Evolutionary conservation across 2,113 vertebrate species (phyloP), one percentile per base, ranked within the genome.

Genomic region (Mixornis gularis): DNA sequence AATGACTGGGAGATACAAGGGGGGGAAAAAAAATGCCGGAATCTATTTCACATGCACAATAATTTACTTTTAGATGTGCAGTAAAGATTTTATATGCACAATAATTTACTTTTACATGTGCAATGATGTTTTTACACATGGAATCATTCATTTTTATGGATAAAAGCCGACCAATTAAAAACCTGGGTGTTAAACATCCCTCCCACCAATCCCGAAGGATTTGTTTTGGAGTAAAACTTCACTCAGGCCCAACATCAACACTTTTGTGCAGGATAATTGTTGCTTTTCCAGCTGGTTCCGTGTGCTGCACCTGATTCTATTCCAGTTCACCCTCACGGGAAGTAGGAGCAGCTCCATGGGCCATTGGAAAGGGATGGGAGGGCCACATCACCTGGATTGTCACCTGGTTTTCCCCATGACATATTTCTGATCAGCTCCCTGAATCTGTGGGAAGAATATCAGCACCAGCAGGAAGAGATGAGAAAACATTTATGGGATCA

Each of bases 61-160:
- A 96, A 96, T 96, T 96, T 96, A 95, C 87, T 96, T 96, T 96
- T 95, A 96, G 91, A 81, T 96, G 81, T 69, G 92, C 96, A 94
- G 93, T 96, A 94, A 96, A 96, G 93, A 71, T 96, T 97, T 96
- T 96, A 97, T 94, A 94, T n/a, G 85, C 72, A 81, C 84, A 85
- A 53, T 96, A 95, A 96, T 96, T 97, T 96, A 95, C 93, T 91
- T 96, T 96, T 95, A 96, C 90, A 88, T 1, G 60, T 79, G 88
- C 88, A 89, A 93, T 95, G 93, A 95, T 90, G 88, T 89, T 93
- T 96, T 95, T 95, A 96, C 87, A 79, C 27, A 1, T 4, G 46
- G 29, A 60, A 58, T 96, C 44, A 93, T 66, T 96, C 91, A 96
- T 89, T 94, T 96, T 96, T 93, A 96, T 69, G 46, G 53, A 72